These are phyloP conservation scores for Corapipo altera DNA, from an alignment of 2,113 vertebrate genomes.

Conservation along the genomic window DNA sequence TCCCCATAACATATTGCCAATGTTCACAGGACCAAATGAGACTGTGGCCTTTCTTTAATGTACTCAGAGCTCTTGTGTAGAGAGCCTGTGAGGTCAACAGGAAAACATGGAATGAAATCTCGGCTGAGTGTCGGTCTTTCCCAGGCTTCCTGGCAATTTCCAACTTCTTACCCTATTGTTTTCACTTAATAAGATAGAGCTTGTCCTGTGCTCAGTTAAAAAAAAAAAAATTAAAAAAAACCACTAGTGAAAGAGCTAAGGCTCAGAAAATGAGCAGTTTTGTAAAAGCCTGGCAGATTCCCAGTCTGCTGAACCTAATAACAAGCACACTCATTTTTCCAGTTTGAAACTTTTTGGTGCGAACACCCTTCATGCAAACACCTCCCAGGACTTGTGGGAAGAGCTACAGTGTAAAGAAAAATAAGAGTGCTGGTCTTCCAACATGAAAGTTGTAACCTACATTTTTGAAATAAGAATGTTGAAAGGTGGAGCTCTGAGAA, in stretches of 20 bases:
- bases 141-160: conserved; percentile 61
- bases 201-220: background rate
- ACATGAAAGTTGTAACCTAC: background rate
- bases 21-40: conserved; percentile 62
- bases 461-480: background rate
- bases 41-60: conserved; percentile 66
- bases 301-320: background rate
- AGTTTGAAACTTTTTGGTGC: background rate
- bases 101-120: conserved; percentile 63
- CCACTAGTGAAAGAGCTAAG: background rate
- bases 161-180: conserved; percentile 45
- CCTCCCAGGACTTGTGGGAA: background rate
- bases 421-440: background rate
- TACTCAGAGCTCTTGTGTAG: conserved; percentile 40
- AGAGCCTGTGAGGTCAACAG: conserved; percentile 61
- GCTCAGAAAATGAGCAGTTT: conserved; percentile 17
- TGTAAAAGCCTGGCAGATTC: conserved; percentile 19
- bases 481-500: background rate
- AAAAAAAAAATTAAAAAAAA: background rate
- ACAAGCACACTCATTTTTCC: background rate
- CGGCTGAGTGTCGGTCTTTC: conserved; percentile 10
- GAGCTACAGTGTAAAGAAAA: background rate
- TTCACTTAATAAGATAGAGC: conserved; percentile 42
- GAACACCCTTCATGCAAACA: background rate
- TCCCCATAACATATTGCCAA: conserved; percentile 63